Evolutionary conservation across 2,888 invertebrate genomes (phyloP).

Genomic region (Dexiosoma caninum): DNA sequence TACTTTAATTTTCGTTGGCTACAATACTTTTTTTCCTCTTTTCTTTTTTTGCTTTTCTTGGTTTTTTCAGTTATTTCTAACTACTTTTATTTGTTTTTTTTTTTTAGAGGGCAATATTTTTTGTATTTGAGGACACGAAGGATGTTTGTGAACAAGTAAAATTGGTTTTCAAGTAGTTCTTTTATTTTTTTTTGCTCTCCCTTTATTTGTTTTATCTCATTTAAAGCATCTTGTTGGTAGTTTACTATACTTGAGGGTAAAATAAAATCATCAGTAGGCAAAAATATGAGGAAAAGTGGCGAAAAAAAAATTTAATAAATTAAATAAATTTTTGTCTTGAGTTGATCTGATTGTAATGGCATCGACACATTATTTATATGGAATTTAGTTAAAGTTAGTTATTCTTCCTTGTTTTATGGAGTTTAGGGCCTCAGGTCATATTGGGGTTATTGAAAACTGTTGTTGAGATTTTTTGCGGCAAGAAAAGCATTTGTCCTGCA

Average conservation of each 20-base stretch:
- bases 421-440: slow-evolving; percentile 17
- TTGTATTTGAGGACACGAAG: slow-evolving; percentile 25
- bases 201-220: slow-evolving; percentile 47
- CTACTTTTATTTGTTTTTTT: background rate
- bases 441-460: slow-evolving; percentile 36
- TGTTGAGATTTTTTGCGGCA: background rate
- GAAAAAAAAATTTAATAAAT: background rate
- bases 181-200: background rate
- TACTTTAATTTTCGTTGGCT: slow-evolving; percentile 65
- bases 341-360: slow-evolving; percentile 54
- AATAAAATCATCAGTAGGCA: slow-evolving; percentile 37
- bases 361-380: slow-evolving; percentile 59
- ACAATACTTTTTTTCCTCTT: background rate
- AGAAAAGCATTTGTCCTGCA: background rate
- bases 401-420: background rate
- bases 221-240: slow-evolving; percentile 56
- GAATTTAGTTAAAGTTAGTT: slow-evolving; percentile 15
- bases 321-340: slow-evolving; percentile 43
- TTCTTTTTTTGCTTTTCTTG: background rate
- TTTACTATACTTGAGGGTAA: slow-evolving; percentile 36
- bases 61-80: slow-evolving; percentile 6
- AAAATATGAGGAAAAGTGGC: background rate
- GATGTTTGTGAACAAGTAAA: slow-evolving; percentile 45
- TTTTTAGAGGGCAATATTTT: background rate
- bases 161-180: slow-evolving; percentile 50